Evolutionary conservation across 1,140 invertebrate genomes (phyloP).

Genomic region (Philopotamus ludificatus): DNA sequence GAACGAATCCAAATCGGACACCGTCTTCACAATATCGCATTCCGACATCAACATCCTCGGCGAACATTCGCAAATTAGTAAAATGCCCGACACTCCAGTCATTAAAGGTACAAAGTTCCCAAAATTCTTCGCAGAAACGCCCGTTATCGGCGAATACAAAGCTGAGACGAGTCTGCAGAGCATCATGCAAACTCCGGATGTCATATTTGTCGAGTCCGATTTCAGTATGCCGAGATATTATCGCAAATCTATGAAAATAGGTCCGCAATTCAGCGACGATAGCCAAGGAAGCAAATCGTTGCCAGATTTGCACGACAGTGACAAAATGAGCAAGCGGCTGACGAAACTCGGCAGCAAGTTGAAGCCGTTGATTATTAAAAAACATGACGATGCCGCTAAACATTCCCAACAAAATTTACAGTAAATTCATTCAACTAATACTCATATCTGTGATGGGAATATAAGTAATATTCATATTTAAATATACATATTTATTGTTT

Average conservation of each 20-base stretch:
- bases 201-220: constrained; percentile 50
- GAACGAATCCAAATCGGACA: constrained; percentile 16
- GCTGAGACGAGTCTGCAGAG: constrained; percentile 51
- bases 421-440: too few species aligned
- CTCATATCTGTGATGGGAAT: too few species aligned
- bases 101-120: constrained; percentile 54
- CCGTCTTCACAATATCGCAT: constrained; percentile 23
- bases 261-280: constrained; percentile 39
- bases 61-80: constrained; percentile 49
- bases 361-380: constrained; percentile 55
- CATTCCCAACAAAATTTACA: constrained; percentile 23
- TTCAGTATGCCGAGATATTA: constrained; percentile 56
- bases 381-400: constrained; percentile 44
- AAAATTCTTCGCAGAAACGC: constrained; percentile 53
- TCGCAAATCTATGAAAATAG: constrained; percentile 39
- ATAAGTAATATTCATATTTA: too few species aligned
- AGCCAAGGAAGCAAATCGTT: constrained; percentile 54
- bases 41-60: constrained; percentile 26
- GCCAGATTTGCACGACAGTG: constrained; percentile 52
- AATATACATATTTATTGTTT: too few species aligned
- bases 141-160: constrained; percentile 50
- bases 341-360: constrained; percentile 50
- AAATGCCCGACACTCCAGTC: constrained; percentile 53
- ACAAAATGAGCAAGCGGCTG: constrained; percentile 51
- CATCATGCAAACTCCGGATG: constrained; percentile 48